Evolutionary conservation across 37 sponge, comb jelly and placozoan species (phyloP), one percentile per base, ranked within the genome.

Genomic region (Hormiphora californensis): DNA sequence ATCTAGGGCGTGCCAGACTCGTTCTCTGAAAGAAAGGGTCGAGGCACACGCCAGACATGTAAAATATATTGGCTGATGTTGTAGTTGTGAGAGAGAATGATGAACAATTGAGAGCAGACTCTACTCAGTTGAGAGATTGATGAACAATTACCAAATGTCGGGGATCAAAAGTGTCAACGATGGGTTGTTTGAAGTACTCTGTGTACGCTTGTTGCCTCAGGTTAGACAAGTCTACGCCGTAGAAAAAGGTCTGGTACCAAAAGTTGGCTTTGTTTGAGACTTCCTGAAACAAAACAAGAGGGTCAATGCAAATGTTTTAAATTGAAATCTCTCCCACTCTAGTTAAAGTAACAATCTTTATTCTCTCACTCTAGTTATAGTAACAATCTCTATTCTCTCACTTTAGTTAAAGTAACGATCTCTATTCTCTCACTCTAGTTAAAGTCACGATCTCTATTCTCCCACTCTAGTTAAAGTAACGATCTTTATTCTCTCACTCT

Each of bases 121-220:
- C 57, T 37, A 86, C 17, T 8, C 15, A 68, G 19, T 32, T 67
- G 15, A 67, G 73, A 63, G 19, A 63, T 69, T 32, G 68, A 11
- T 2, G 49, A 30, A 0, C 35, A 4, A 55, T 0, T 9, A 31
- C 54, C 35, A 53, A 23, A 61, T 69, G 36, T 22, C 86, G 54
- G 39, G 40, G 81, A 30, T 73, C 81, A 30, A 73, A 73, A 23
- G 81, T 73, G 46, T 73, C 81, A 4, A 98, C 94, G 2, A 98
- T 55, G 0, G 99, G 99, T 73, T 98, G 99, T 53, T 65, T 90
- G 89, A 93, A 93, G 90, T 93, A 95, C 89, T 98, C 99, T 22
- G 88, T 90, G 39, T 90, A 65, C 0, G 99, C 95, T 15, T 63
- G 54, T 0, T 87, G 49, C 0, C 88, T 85, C 65, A 98, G 88